These are phyloP conservation scores for Macrobrachium nipponense DNA, from an alignment of 1,140 invertebrate species.

Conservation along the genomic window DNA sequence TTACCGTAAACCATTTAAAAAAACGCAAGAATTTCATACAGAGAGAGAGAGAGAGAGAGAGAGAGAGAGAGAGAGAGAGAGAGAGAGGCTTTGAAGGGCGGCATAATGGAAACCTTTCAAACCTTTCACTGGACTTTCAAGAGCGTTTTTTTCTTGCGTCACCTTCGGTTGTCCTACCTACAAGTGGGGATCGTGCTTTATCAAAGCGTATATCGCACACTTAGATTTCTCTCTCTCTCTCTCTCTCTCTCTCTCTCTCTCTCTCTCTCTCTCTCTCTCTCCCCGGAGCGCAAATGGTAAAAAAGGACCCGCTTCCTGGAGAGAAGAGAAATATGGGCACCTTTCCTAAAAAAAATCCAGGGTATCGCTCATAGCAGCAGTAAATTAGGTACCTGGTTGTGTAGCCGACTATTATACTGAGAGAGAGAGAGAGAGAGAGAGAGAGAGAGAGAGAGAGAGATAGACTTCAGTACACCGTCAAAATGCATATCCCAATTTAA, in stretches of 20 bases:
- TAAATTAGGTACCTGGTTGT: not conserved
- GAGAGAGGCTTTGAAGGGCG: not conserved
- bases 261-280: not conserved
- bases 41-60: slow-evolving; percentile 9
- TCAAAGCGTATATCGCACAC: not conserved
- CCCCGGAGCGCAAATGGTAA: too few relatives aligned
- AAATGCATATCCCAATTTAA: too few relatives aligned
- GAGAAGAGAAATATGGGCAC: too few relatives aligned
- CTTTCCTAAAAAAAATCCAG: too few relatives aligned
- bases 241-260: not conserved
- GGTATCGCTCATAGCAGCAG: too few relatives aligned
- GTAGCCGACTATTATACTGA: not conserved
- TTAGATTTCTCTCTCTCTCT: not conserved
- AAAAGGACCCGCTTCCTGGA: too few relatives aligned
- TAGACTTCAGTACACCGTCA: not conserved
- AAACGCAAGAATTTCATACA: too few relatives aligned
- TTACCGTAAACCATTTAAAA: too few relatives aligned
- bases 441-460: slow-evolving; percentile 33
- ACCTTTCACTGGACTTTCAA: too few relatives aligned
- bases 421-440: slow-evolving; percentile 31
- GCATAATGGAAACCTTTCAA: not conserved
- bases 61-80: slow-evolving; percentile 24
- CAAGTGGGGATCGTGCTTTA: not conserved
- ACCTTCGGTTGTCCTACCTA: too few relatives aligned
- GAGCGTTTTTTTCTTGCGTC: too few relatives aligned